Evolutionary conservation across 35 echinoderm and acorn worm species (phyloP), one percentile per base, ranked within the genome.

Genomic region (Acanthaster planci): DNA sequence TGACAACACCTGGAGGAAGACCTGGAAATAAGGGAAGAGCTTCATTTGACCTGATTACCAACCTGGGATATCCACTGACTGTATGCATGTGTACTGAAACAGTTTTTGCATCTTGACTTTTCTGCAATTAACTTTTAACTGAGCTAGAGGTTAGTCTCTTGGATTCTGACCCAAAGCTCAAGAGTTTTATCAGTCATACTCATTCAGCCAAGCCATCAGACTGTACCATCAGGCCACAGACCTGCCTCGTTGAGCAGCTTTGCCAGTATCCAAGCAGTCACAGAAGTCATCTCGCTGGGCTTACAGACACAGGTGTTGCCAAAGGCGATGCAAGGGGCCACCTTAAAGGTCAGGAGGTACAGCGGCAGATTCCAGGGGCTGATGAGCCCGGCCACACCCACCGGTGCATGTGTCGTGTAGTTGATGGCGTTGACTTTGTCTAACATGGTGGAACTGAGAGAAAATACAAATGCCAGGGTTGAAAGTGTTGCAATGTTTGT

Each of bases 221-320:
- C n/a, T n/a, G n/a, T n/a, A n/a, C n/a, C n/a, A n/a, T n/a, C n/a
- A n/a, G n/a, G n/a, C n/a, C n/a, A n/a, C n/a, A 47, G 42, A 97
- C 96, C 96, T 89, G 92, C 96, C 85, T 99, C 80, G 56, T 91
- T 88, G 26, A 99, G 2, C 8, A 94, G 38, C 32, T 91, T 78
- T 15, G 84, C 89, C 38, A 99, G 42, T 79, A 88, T 99, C 92
- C 92, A 91, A 39, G 96, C 81, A 21, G 96, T 84, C 16, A 99
- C 92, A 29, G 96, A 99, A 19, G 96, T 99, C 88, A 99, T 94
- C 67, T 99, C 96, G 80, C 96, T 99, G 7, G 96, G 96, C 40
- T 99, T 99, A 77, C 96, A 99, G 29, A 99, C 82, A 76, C 96
- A 99, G 12, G 96, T 99, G 79, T 94, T 94, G 15, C 92, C 96